Conservation (phyloP, 1,140 invertebrate species). For the Dufourea novaeangliae region DNA sequence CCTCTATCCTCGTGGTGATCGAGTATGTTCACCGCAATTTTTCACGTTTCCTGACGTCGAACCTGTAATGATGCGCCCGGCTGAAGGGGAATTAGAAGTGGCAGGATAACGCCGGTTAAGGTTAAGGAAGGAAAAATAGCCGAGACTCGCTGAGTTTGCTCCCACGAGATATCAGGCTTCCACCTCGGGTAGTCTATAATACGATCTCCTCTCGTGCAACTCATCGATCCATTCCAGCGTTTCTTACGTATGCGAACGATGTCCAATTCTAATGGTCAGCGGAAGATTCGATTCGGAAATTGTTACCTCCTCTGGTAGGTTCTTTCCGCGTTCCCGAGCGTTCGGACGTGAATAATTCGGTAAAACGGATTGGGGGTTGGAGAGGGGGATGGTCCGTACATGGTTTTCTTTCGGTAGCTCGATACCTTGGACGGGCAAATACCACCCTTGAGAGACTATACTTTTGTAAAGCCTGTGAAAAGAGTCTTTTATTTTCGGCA, state of each 20-base stretch:
- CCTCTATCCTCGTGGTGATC: not conserved
- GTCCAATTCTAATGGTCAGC: constrained; percentile 14
- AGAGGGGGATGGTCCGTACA: too few relatives aligned
- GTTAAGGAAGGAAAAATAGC: constrained; percentile 64
- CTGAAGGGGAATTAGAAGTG: constrained; percentile 49
- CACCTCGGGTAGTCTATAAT: constrained; percentile 35
- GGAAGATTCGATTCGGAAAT: constrained; percentile 34
- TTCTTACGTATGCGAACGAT: constrained; percentile 39
- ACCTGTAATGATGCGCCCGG: constrained; percentile 47
- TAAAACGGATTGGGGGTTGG: too few relatives aligned
- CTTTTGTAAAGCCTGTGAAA: not conserved
- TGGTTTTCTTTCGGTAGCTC: not conserved
- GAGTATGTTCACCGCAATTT: constrained; percentile 29
- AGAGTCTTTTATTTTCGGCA: not conserved
- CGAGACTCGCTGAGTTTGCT: constrained; percentile 64
- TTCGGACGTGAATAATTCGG: constrained; percentile 25
- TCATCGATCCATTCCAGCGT: constrained; percentile 58
- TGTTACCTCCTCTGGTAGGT: not conserved
- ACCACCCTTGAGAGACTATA: too few relatives aligned
- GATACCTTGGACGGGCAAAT: too few relatives aligned
- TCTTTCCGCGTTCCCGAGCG: not conserved
- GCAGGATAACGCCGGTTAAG: constrained; percentile 46
- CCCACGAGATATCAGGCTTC: constrained; percentile 57
- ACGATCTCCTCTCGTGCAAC: constrained; percentile 38
- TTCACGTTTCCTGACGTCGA: constrained; percentile 33